Conservation (phyloP, 2,888 invertebrate species). For the Dryadula phaetusa region DNA sequence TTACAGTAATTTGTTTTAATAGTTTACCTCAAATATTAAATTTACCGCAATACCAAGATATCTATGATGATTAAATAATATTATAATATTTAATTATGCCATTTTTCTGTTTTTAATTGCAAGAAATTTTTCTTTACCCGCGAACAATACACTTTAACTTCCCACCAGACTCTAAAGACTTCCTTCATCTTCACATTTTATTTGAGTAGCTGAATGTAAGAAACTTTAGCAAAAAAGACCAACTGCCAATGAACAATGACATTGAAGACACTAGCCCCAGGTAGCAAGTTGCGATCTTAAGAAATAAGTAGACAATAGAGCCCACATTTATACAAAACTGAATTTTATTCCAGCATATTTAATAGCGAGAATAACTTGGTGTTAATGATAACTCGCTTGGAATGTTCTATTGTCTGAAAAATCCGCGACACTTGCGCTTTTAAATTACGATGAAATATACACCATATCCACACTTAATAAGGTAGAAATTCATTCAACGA, state of each 20-base stretch:
- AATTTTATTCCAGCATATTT: constrained; percentile 38
- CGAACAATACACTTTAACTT: constrained; percentile 28
- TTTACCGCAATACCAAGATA: neutral
- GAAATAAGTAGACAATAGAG: constrained; percentile 58
- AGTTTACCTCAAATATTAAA: too few relatives aligned
- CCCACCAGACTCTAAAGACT: constrained; percentile 27
- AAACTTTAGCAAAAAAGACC: constrained; percentile 49
- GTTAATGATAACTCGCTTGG: constrained; percentile 32
- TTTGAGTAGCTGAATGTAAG: constrained; percentile 30
- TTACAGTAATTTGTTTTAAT: neutral
- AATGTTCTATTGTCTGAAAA: constrained; percentile 42
- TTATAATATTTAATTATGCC: neutral
- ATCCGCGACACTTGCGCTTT: constrained; percentile 34
- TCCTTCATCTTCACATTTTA: constrained; percentile 31
- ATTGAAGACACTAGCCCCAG: constrained; percentile 61
- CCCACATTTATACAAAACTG: constrained; percentile 35
- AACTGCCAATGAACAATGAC: constrained; percentile 62
- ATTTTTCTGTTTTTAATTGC: constrained; percentile 16
- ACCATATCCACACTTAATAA: constrained; percentile 31
- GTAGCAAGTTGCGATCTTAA: constrained; percentile 81
- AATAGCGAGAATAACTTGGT: constrained; percentile 44
- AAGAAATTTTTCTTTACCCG: constrained; percentile 25
- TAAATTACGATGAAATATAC: constrained; percentile 24
- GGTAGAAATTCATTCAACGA: constrained; percentile 31
- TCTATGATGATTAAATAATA: neutral